phyloP scores from a whole-genome alignment of 2,888 invertebrate genomes.

The Papilio demoleus region DNA sequence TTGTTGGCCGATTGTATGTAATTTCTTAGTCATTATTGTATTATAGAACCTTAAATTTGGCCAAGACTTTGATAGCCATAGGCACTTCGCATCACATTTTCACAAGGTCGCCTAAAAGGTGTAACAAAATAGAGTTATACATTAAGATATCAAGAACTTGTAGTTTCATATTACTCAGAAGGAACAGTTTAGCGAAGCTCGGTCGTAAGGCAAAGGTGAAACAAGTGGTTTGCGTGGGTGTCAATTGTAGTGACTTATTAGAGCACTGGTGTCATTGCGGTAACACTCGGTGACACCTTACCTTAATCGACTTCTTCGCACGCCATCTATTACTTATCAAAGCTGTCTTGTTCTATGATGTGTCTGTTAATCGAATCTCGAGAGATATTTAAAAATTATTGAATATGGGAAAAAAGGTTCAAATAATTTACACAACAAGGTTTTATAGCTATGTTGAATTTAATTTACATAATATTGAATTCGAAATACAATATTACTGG shows the following conservation, averaged over 20 bases:
- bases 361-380: slow-evolving; percentile 4
- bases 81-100: not conserved
- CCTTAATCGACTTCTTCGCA: slow-evolving; percentile 71
- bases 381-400: too few relatives aligned
- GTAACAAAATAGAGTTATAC: too few relatives aligned
- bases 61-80: slow-evolving; percentile 1
- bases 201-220: not conserved
- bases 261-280: slow-evolving; percentile 67
- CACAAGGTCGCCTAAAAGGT: not conserved
- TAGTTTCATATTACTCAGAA: too few relatives aligned
- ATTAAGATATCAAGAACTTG: too few relatives aligned
- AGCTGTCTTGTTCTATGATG: slow-evolving; percentile 45
- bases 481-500: not conserved
- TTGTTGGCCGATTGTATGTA: slow-evolving; percentile 8
- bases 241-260: slow-evolving; percentile 60
- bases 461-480: not conserved
- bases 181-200: not conserved
- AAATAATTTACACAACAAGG: not conserved
- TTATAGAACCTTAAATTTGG: not conserved
- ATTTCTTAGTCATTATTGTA: slow-evolving; percentile 21
- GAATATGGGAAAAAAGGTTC: not conserved
- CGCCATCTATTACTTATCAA: slow-evolving; percentile 82
- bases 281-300: slow-evolving; percentile 50
- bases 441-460: not conserved
- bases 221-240: not conserved